Conservation (phyloP, 2,888 invertebrate genomes). For the Apodemia hepburni region DNA sequence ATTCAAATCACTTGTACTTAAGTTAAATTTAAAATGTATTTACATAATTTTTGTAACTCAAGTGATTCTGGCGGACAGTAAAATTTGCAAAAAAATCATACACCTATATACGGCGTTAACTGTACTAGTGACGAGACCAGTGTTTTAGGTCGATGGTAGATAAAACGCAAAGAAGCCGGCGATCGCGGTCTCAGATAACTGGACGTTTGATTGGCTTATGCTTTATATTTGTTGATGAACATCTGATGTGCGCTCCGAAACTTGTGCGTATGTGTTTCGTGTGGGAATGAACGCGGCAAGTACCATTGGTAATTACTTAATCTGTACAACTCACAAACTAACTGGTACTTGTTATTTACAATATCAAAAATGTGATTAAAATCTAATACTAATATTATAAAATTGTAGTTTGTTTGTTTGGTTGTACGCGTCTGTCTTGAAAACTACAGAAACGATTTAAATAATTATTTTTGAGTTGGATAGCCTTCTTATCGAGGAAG, state of each 20-base stretch:
- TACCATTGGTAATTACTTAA: background rate
- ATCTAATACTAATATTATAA: too few relatives aligned
- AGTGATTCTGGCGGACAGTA: too few relatives aligned
- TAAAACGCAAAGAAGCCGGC: slow-evolving; percentile 43
- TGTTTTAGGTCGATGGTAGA: slow-evolving; percentile 32
- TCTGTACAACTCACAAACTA: background rate
- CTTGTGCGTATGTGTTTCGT: background rate
- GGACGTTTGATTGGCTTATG: slow-evolving; percentile 37
- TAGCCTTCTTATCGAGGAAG: too few relatives aligned
- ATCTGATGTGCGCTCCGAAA: slow-evolving; percentile 6
- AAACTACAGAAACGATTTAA: too few relatives aligned
- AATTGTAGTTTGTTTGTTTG: too few relatives aligned
- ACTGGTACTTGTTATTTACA: background rate
- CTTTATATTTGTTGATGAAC: slow-evolving; percentile 36
- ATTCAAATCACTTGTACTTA: too few relatives aligned
- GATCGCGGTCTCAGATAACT: slow-evolving; percentile 41
- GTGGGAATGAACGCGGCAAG: background rate
- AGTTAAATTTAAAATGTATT: too few relatives aligned
- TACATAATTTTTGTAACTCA: too few relatives aligned
- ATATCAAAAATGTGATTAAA: too few relatives aligned
- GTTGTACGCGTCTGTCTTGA: too few relatives aligned
- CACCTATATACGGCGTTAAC: background rate
- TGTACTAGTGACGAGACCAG: slow-evolving; percentile 2
- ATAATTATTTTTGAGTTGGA: too few relatives aligned
- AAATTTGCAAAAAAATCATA: background rate